Evolutionary conservation across 2,888 invertebrate species (phyloP), one percentile per base, ranked within the genome.

Genomic region (Eristalis intricaria): DNA sequence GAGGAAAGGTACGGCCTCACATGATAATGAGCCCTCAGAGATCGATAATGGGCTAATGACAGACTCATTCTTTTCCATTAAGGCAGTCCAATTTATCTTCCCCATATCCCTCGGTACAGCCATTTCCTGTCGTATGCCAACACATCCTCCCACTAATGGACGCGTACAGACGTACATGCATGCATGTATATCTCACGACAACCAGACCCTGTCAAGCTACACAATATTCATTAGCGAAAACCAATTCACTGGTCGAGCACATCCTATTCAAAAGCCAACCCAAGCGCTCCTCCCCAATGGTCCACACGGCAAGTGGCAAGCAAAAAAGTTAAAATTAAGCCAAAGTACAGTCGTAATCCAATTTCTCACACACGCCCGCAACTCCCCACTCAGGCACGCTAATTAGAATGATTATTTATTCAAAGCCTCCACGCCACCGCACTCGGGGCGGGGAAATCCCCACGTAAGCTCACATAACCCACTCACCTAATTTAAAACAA

Each of bases 401-500:
- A 70, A 70, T 70, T 70, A 70, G 70, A n/a, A 23, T 60, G 70
- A 70, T 70, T 38, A 70, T 60, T 70, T 60, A 70, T 70, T 70
- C 70, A 70, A 60, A 60, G 22, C 38, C 38, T 38, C 69, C 69
- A 69, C 19, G 2, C 29, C 56, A 50, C 8, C 56, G n/a, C 15
- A 10, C 15, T 58, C 26, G 22, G 22, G 29, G n/a, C n/a, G n/a
- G 22, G 19, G 43, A 69, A 63, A 35, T 22, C 7, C 22, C 43
- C 38, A 15, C 68, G 11, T 43, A 70, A 32, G 26, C 40, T 60
- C 58, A 22, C 71, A 15, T 80, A 74, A 74, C 80, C 74, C 80
- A 74, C 68, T 74, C 50, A 80, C 80, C 68, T 15, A 73, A 50
- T 80, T 74, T 68, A 56, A 66, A 61, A 60, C 29, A 29, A 65